A percentile compares a stretch with the other conserved stretches of the same genome.
phyloP scores from a whole-genome alignment of 35 echinoderm and acorn worm species.

The Holothuria glaberrima region DNA sequence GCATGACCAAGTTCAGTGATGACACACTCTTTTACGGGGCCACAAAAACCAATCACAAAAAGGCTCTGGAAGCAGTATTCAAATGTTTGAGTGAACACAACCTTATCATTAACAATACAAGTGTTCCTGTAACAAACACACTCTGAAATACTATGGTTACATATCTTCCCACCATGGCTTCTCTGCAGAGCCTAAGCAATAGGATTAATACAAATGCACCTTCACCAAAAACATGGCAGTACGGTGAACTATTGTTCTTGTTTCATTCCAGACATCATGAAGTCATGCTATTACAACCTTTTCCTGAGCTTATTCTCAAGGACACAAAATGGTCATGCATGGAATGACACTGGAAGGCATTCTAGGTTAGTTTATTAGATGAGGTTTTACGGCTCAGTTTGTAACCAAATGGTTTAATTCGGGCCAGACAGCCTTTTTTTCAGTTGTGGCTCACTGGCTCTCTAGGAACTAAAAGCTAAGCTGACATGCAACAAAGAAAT shows the following conservation, averaged over 20 bases:
- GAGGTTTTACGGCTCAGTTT: too few relatives aligned
- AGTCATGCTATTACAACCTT: conserved; percentile 51
- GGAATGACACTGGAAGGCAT: conserved; percentile 22
- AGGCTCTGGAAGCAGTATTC: conserved; percentile 6
- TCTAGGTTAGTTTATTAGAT: too few relatives aligned
- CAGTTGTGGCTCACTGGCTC: too few relatives aligned
- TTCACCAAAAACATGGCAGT: conserved; percentile 7
- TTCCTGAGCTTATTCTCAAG: conserved; percentile 39
- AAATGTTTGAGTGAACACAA: conserved; percentile 10
- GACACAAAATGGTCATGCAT: conserved; percentile 59
- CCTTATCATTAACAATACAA: not conserved
- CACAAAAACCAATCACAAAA: conserved; percentile 30
- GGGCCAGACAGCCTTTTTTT: too few relatives aligned
- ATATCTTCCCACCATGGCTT: conserved; percentile 15
- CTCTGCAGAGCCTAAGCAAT: conserved; percentile 39
- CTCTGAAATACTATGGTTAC: not conserved
- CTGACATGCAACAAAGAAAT: conserved; percentile 52
- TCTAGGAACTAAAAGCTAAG: conserved; percentile 46
- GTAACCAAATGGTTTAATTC: too few relatives aligned
- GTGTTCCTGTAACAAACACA: conserved; percentile 8
- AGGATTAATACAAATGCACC: too few relatives aligned
- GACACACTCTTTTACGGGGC: conserved; percentile 64
- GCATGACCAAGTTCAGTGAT: conserved; percentile 66
- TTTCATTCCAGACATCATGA: conserved; percentile 45
- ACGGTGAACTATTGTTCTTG: conserved; percentile 61